Conservation (phyloP, 2,888 invertebrate species). For the Polydesmus complanatus region DNA sequence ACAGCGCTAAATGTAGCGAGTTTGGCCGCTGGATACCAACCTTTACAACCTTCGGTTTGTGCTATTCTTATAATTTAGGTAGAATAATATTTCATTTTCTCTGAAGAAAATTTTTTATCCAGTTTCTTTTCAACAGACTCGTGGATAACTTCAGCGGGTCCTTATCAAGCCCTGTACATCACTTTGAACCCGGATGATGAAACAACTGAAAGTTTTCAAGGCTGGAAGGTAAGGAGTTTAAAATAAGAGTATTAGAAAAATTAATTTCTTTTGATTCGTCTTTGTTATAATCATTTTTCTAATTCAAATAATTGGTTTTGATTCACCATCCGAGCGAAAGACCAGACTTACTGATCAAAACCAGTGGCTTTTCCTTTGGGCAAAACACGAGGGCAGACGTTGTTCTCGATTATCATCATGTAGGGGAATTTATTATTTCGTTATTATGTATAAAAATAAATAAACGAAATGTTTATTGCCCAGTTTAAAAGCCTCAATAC, state of each 20-base stretch:
- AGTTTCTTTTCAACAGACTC: neutral
- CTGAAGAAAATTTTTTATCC: neutral
- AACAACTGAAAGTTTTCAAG: neutral
- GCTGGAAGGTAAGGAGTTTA: slow-evolving; percentile 4
- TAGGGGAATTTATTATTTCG: neutral
- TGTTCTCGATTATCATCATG: neutral
- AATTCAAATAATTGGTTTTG: slow-evolving; percentile 1
- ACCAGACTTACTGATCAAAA: slow-evolving; percentile 1
- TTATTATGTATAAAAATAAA: neutral
- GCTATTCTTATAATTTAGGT: slow-evolving; percentile 7
- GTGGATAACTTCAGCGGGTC: neutral
- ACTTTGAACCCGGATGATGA: slow-evolving; percentile 5
- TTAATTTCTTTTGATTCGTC: neutral
- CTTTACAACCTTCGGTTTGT: neutral
- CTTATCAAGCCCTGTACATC: slow-evolving; percentile 7
- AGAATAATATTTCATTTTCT: neutral
- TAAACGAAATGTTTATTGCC: neutral
- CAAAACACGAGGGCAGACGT: slow-evolving; percentile 8
- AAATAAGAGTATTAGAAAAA: neutral
- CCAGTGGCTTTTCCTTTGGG: neutral
- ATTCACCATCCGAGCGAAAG: slow-evolving; percentile 5
- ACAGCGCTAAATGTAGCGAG: neutral
- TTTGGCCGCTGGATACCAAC: neutral
- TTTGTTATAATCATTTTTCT: neutral
- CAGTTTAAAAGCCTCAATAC: slow-evolving; percentile 4